Evolutionary conservation across 1,140 invertebrate genomes (phyloP).

Genomic region (Agrilus planipennis): DNA sequence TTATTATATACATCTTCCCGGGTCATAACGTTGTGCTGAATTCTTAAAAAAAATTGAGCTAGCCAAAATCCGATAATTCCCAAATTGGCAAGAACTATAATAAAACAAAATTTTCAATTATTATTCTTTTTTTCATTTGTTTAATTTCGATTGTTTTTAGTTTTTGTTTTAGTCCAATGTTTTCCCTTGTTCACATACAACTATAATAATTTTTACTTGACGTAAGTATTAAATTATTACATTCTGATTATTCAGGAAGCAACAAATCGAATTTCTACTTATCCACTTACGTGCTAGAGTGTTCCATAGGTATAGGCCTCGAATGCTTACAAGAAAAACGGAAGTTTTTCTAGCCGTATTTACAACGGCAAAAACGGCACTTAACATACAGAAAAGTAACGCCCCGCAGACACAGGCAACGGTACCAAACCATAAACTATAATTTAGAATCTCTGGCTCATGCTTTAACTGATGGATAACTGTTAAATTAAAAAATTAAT

Average conservation of each 20-base stretch:
- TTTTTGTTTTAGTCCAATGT: too few species aligned
- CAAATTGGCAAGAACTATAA: conserved; percentile 59
- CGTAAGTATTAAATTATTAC: conserved; percentile 13
- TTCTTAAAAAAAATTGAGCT: conserved; percentile 58
- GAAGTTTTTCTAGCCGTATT: conserved; percentile 66
- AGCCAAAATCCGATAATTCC: conserved; percentile 60
- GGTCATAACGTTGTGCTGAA: conserved; percentile 65
- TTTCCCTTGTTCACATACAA: too few species aligned
- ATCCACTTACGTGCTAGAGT: conserved; percentile 50
- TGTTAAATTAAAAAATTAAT: too few species aligned
- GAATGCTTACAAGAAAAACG: conserved; percentile 56
- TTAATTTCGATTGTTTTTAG: too few species aligned
- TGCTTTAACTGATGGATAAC: conserved; percentile 47
- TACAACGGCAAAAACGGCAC: conserved; percentile 62
- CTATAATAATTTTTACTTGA: conserved; percentile 18
- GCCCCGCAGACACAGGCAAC: conserved; percentile 50
- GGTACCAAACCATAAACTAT: conserved; percentile 59
- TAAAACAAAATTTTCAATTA: conserved; percentile 12
- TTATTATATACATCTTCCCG: conserved; percentile 58
- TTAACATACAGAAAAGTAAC: conserved; percentile 52
- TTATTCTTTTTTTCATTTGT: too few species aligned
- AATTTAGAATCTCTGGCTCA: conserved; percentile 54
- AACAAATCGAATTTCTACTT: conserved; percentile 14
- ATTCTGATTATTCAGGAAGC: conserved; percentile 16
- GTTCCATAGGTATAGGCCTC: conserved; percentile 73